These are phyloP conservation scores for Xiphias gladius DNA, from an alignment of 2,113 vertebrate species.

Conservation along the genomic window DNA sequence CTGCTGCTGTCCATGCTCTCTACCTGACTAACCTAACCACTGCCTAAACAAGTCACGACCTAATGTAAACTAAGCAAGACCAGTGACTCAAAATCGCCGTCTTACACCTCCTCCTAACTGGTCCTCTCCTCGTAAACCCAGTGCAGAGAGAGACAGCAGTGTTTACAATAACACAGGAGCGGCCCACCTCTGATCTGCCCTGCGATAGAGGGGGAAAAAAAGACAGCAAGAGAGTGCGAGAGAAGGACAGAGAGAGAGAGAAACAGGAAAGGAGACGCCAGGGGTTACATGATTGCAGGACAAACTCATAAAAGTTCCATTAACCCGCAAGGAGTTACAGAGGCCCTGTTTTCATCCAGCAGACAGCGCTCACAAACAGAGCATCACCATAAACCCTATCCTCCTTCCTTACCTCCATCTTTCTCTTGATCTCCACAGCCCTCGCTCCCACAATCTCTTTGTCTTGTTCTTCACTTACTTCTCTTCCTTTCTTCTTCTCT, in stretches of 20 bases:
- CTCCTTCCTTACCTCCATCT: slow-evolving; percentile 60
- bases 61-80: slow-evolving; percentile 67
- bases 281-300: slow-evolving; percentile 92
- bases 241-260: slow-evolving; percentile 51
- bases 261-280: slow-evolving; percentile 80
- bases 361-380: slow-evolving; percentile 99
- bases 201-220: slow-evolving; percentile 33
- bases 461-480: slow-evolving; percentile 2
- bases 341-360: slow-evolving; percentile 96
- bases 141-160: slow-evolving; percentile 49
- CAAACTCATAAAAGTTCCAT: slow-evolving; percentile 99
- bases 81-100: slow-evolving; percentile 51
- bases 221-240: slow-evolving; percentile 45
- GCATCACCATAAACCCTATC: slow-evolving; percentile 94
- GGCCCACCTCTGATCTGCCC: slow-evolving; percentile 77
- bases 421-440: slow-evolving; percentile 66
- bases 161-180: slow-evolving; percentile 75
- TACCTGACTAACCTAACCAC: slow-evolving; percentile 61
- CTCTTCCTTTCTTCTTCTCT: background rate
- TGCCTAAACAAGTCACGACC: slow-evolving; percentile 75
- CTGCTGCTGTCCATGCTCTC: slow-evolving; percentile 42
- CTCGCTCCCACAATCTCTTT: slow-evolving; percentile 22
- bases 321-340: slow-evolving; percentile 97
- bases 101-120: slow-evolving; percentile 57
- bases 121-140: slow-evolving; percentile 73